A percentile compares a stretch with the other conserved stretches of the same genome.
Conservation (phyloP, 2,888 invertebrate genomes). For the Drosophila recens region DNA sequence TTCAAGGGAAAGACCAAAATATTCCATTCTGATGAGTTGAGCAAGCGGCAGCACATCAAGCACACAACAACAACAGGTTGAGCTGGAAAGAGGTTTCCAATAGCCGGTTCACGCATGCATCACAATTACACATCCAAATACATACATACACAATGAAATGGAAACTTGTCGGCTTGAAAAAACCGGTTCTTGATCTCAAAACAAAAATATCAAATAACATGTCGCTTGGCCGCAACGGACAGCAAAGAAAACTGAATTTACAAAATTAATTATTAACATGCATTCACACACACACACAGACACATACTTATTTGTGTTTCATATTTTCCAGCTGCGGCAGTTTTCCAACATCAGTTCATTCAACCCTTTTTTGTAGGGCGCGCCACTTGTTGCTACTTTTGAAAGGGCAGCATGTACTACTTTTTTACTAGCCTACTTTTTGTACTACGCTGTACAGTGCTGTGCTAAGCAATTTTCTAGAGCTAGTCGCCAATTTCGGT, state of each 20-base stretch:
- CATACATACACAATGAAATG: conserved; percentile 55
- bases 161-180: conserved; percentile 64
- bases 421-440: conserved; percentile 12
- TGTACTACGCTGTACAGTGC: conserved; percentile 9
- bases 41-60: neutral
- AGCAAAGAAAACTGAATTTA: conserved; percentile 39
- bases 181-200: conserved; percentile 61
- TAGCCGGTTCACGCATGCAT: conserved; percentile 21
- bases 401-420: conserved; percentile 11
- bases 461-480: conserved; percentile 15
- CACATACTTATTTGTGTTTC: conserved; percentile 26
- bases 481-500: neutral
- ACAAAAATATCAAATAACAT: conserved; percentile 53
- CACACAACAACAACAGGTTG: conserved; percentile 26
- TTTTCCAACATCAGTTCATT: conserved; percentile 71
- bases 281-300: conserved; percentile 7
- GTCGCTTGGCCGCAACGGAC: conserved; percentile 3
- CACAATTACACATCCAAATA: conserved; percentile 3
- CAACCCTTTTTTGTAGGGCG: conserved; percentile 54
- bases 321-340: conserved; percentile 52
- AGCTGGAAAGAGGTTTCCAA: conserved; percentile 23
- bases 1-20: conserved; percentile 1
- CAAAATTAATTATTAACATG: conserved; percentile 41
- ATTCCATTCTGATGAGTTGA: conserved; percentile 3
- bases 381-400: conserved; percentile 53